These are phyloP conservation scores for Corvus moneduloides DNA, from an alignment of 2,113 vertebrate genomes.

Conservation along the genomic window DNA sequence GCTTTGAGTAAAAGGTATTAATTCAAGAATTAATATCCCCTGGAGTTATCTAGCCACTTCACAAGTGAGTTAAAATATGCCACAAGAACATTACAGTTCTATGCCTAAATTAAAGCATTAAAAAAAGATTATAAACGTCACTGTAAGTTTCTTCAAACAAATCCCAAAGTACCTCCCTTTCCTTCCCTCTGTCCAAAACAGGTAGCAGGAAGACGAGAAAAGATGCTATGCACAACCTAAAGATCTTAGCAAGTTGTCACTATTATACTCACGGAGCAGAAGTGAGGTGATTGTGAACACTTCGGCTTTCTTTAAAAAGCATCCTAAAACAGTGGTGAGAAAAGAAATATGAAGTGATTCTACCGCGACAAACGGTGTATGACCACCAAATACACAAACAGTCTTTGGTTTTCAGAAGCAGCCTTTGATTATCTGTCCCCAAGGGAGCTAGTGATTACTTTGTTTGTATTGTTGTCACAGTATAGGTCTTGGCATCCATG, in stretches of 20 bases:
- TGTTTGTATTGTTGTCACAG: neutral
- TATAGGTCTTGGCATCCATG: neutral
- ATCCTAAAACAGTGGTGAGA: slow-evolving; percentile 78
- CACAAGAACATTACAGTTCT: neutral
- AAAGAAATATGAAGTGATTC: neutral
- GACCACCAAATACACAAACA: neutral
- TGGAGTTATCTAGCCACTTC: neutral
- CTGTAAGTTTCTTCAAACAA: neutral
- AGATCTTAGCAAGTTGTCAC: neutral
- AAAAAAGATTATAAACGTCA: neutral
- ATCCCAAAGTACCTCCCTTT: neutral
- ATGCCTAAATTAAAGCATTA: neutral
- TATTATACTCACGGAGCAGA: slow-evolving; percentile 90
- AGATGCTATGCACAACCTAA: neutral
- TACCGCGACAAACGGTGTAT: neutral
- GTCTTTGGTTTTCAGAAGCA: neutral
- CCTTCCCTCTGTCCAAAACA: neutral
- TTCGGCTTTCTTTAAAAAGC: slow-evolving; percentile 95
- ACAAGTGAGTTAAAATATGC: neutral
- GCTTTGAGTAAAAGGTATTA: neutral
- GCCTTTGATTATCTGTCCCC: neutral
- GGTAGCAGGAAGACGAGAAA: neutral
- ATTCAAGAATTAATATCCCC: neutral
- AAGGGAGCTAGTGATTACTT: neutral
- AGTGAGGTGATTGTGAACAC: slow-evolving; percentile 93